These are phyloP conservation scores for Callosobruchus maculatus DNA, from an alignment of 2,888 invertebrate species.

Conservation along the genomic window DNA sequence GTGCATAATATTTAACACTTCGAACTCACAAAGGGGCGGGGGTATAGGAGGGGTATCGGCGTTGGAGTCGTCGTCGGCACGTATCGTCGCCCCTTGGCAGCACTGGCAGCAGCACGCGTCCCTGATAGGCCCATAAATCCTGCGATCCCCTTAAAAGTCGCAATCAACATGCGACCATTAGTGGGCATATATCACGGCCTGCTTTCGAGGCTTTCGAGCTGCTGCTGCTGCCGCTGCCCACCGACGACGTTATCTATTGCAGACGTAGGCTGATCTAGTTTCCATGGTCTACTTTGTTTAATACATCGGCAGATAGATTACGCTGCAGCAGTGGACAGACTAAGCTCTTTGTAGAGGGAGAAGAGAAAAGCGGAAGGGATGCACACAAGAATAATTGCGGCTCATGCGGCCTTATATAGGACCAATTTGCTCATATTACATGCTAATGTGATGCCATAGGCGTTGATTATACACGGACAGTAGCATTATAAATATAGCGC, in stretches of 20 bases:
- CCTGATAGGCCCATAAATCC: conserved; percentile 33
- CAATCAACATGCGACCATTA: conserved; percentile 49
- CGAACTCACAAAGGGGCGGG: background rate
- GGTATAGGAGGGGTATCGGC: too few relatives aligned
- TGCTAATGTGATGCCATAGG: too few relatives aligned
- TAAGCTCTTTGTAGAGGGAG: background rate
- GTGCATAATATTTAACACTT: too few relatives aligned
- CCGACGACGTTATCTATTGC: background rate
- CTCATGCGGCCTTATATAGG: too few relatives aligned
- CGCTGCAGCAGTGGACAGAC: background rate
- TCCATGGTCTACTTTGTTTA: background rate
- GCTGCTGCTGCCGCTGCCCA: background rate
- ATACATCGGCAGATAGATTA: background rate
- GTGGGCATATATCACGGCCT: conserved; percentile 42
- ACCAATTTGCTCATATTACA: too few relatives aligned
- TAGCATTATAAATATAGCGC: too few relatives aligned
- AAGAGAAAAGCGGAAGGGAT: too few relatives aligned
- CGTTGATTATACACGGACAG: too few relatives aligned
- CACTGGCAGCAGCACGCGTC: background rate
- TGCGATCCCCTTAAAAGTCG: conserved; percentile 45
- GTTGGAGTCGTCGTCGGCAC: background rate
- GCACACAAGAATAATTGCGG: too few relatives aligned
- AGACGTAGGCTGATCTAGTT: background rate
- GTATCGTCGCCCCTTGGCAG: background rate
- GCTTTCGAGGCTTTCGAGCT: background rate